These are phyloP conservation scores for Phrynosoma blainvillii DNA, from an alignment of 2,113 vertebrate species.

Conservation along the genomic window DNA sequence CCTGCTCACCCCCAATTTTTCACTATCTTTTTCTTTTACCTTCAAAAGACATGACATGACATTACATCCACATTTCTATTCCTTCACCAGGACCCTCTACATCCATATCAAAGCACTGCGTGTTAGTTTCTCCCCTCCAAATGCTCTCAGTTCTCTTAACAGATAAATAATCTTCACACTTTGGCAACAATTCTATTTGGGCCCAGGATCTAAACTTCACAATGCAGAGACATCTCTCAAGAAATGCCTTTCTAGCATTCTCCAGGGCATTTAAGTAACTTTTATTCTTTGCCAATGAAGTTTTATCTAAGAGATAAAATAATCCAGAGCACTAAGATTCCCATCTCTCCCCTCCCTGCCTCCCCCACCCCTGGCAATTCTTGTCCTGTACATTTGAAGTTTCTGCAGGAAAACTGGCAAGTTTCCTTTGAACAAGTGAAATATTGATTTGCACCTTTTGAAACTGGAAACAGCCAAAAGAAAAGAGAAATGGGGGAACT, in stretches of 20 bases:
- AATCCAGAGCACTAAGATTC: not conserved
- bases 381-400: not conserved
- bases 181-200: not conserved
- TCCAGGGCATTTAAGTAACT: not conserved
- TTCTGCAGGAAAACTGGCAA: not conserved
- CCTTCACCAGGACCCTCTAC: not conserved
- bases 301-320: not conserved
- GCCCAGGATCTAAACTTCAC: not conserved
- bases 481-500: not conserved
- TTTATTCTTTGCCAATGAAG: conserved; percentile 2
- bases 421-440: not conserved
- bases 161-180: not conserved
- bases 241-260: not conserved
- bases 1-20: not conserved
- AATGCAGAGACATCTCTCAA: conserved; percentile 5
- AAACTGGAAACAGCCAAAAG: not conserved
- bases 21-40: not conserved
- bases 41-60: not conserved
- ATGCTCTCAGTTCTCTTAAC: not conserved
- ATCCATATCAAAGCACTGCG: not conserved
- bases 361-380: too few species aligned
- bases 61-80: not conserved
- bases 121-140: not conserved
- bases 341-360: not conserved
- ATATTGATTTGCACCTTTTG: conserved; percentile 22